phyloP scores from a whole-genome alignment of 1,140 invertebrate species.

The Penaeus indicus region DNA sequence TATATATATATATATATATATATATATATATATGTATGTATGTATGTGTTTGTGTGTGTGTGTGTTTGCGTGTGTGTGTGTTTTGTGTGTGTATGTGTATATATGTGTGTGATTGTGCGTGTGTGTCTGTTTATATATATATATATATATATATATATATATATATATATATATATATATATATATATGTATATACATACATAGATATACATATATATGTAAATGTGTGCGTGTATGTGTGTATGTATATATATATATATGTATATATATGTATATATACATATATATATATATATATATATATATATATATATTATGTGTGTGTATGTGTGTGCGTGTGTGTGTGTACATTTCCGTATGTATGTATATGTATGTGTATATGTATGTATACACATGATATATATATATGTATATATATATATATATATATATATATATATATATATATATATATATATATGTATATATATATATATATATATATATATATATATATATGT shows the following conservation, averaged over 20 bases:
- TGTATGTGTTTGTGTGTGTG: no score
- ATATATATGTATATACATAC: conserved; percentile 6
- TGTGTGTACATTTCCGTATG: not conserved
- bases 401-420: conserved; percentile 3
- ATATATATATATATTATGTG: conserved; percentile 1
- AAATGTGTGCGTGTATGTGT: not conserved
- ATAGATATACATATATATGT: not conserved
- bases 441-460: not conserved
- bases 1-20: no score
- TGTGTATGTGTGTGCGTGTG: not conserved
- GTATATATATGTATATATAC: not conserved
- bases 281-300: conserved; percentile 7
- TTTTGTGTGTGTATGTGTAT: no score
- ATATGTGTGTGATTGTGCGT: no score
- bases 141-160: not conserved
- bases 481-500: not conserved
- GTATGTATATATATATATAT: not conserved
- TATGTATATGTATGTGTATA: not conserved
- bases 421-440: conserved; percentile 6
- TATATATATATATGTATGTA: no score
- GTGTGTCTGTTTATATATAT: not conserved
- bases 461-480: not conserved
- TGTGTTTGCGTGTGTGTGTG: no score
- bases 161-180: conserved; percentile 8
- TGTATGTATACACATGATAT: not conserved